Percentiles rank a stretch among this genome's conserved stretches.
These are phyloP conservation scores for Cryptophagus acutangulus DNA, from an alignment of 2,888 invertebrate genomes.

Conservation along the genomic window DNA sequence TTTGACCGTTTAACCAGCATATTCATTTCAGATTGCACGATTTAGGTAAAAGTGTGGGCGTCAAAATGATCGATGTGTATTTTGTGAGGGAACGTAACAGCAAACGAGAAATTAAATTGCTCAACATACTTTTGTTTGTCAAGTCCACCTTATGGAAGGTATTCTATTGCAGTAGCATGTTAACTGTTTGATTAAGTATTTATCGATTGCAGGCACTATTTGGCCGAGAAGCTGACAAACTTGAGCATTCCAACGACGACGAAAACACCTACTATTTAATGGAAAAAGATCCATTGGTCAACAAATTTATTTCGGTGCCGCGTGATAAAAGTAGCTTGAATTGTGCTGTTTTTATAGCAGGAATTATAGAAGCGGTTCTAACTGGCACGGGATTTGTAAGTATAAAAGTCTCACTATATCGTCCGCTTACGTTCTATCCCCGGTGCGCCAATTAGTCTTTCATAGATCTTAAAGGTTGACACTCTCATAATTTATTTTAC, in stretches of 20 bases:
- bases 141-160: conserved; percentile 97
- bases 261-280: conserved; percentile 97
- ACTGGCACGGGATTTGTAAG: conserved; percentile 95
- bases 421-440: no score
- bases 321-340: conserved; percentile 96
- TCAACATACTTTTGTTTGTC: conserved; percentile 92
- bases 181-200: no score
- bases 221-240: conserved; percentile 96
- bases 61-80: conserved; percentile 87
- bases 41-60: conserved; percentile 92
- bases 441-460: no score
- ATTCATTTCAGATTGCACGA: conserved; percentile 75
- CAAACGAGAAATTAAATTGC: conserved; percentile 90
- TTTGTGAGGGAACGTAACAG: conserved; percentile 90
- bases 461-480: no score
- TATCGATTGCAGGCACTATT: conserved; percentile 82
- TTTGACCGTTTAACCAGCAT: neutral
- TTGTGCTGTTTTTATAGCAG: conserved; percentile 97
- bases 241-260: conserved; percentile 98
- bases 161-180: conserved; percentile 18
- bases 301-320: conserved; percentile 95
- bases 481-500: no score
- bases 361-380: conserved; percentile 94
- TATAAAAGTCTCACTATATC: no score
- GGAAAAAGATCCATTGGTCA: conserved; percentile 94